Evolutionary conservation across 2,113 vertebrate species (phyloP), one percentile per base, ranked within the genome.

Genomic region (Myiagra hebetior): DNA sequence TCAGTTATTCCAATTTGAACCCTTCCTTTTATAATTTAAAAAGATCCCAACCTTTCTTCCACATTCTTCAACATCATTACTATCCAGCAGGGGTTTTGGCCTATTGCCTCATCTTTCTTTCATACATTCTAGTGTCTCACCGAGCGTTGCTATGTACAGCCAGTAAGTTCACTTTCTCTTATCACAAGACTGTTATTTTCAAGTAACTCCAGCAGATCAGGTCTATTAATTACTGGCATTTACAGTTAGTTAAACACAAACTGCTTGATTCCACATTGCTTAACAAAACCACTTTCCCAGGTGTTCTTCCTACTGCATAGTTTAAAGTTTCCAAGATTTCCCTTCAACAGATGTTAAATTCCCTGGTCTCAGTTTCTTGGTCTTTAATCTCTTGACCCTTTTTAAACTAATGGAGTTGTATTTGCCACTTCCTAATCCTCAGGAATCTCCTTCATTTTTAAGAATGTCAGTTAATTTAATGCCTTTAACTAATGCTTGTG

Each of bases 391-490:
- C 87, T 95, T 94, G 91, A 97, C 94, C 92, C 93, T 97, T 97
- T 97, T 96, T 90, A 97, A 98, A 97, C 94, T 98, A 98, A 98
- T 98, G 97, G 96, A 97, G 97, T 87, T 97, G 80, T 96, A 96
- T 97, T 97, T 98, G 98, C 95, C 95, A 95, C 97, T 97, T 98
- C 97, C 96, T 97, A 98, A 98, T 98, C 95, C 95, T 95, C 68
- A 74, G 53, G 93, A 97, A 97, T 97, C 86, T 93, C 92, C 87
- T 91, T 67, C 44, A 84, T 95, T 96, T 96, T 96, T 77, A 94
- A 95, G 90, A 89, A 91, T 85, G 85, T 87, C 15, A 1, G 46
- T 91, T 97, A 91, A 95, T 95, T 79, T 97, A 81, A 90, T 94
- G 56, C 28, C 33, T 87, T 93, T 89, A 91, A 82, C 83, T 94